These are phyloP conservation scores for Proterorhinus semilunaris DNA, from an alignment of 2,113 vertebrate genomes.

Conservation along the genomic window DNA sequence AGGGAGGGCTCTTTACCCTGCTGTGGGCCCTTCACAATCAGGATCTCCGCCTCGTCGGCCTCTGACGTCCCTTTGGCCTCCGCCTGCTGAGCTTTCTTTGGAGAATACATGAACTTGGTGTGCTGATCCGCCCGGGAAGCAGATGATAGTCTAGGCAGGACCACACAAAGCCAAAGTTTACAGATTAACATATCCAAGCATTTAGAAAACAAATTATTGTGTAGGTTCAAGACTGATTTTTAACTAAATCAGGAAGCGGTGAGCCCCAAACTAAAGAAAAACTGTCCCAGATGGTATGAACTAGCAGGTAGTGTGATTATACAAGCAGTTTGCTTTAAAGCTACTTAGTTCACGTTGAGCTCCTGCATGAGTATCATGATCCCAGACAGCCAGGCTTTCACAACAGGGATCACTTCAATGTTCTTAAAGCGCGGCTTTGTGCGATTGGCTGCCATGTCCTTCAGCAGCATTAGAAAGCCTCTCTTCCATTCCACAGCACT, in stretches of 20 bases:
- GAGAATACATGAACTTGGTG: constrained; percentile 58
- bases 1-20: constrained; percentile 83
- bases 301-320: too few relatives aligned
- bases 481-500: constrained; percentile 34
- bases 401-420: background rate
- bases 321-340: background rate
- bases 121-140: constrained; percentile 61
- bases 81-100: constrained; percentile 60
- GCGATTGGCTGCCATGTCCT: background rate
- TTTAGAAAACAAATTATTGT: too few relatives aligned
- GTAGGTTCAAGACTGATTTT: too few relatives aligned
- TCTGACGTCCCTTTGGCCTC: constrained; percentile 56
- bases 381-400: background rate
- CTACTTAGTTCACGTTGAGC: background rate
- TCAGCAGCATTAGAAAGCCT: background rate
- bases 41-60: constrained; percentile 85
- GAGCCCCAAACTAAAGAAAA: too few relatives aligned
- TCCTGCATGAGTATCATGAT: background rate
- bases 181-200: too few relatives aligned
- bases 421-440: background rate
- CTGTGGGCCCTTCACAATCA: constrained; percentile 77
- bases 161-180: background rate
- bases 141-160: background rate
- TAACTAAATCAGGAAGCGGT: too few relatives aligned
- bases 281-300: too few relatives aligned